Evolutionary conservation across 2,797 vertebrate species (phyloP).

Genomic region (Sternarchorhynchus goeldii): DNA sequence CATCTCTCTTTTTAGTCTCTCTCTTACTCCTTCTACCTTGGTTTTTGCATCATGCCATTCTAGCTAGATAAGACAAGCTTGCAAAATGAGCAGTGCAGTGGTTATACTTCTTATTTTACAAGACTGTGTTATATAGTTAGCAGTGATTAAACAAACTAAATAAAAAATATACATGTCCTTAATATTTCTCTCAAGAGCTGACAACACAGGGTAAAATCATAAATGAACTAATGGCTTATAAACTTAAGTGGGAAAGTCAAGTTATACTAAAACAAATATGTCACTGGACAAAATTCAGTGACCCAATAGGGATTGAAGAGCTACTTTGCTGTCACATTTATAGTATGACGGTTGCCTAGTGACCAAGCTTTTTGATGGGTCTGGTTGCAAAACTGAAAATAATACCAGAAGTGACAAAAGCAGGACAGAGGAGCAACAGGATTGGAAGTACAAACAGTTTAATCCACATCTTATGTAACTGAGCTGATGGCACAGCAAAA

Average conservation of each 20-base stretch:
- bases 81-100: too few relatives aligned
- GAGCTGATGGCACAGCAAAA: constrained; percentile 15
- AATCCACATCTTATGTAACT: constrained; percentile 2
- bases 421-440: constrained; percentile 10
- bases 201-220: neutral
- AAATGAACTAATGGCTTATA: neutral
- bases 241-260: neutral
- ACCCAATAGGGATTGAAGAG: neutral
- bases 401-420: constrained; percentile 32
- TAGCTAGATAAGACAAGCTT: too few relatives aligned
- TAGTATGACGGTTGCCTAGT: constrained; percentile 26
- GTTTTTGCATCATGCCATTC: too few relatives aligned
- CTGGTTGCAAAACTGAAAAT: constrained; percentile 21
- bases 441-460: constrained; percentile 1
- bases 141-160: too few relatives aligned
- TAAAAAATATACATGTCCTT: too few relatives aligned
- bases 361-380: constrained; percentile 19
- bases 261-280: constrained; percentile 15
- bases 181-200: neutral
- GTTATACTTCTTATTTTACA: too few relatives aligned
- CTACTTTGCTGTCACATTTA: constrained; percentile 3
- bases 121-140: too few relatives aligned
- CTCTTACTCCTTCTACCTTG: too few relatives aligned
- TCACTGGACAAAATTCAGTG: neutral
- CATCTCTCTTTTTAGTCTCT: too few relatives aligned